Base-by-base conservation (phyloP, 2,888 invertebrate genomes). In the Synanthedon vespiformis region DNA sequence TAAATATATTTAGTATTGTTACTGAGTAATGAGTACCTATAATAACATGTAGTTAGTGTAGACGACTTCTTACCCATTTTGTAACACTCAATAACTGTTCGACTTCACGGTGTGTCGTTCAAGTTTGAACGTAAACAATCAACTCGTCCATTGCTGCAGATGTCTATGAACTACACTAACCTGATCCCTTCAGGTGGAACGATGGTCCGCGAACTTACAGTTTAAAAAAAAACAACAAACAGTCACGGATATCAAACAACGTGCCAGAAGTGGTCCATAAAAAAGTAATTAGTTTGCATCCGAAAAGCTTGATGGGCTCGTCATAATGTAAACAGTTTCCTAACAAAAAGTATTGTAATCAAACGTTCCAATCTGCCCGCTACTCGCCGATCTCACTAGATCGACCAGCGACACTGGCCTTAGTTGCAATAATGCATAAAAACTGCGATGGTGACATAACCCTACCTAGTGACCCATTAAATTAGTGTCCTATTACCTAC, bases 381-480 rank as follows among this genome's bases (percentile, higher is more conserved):
- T 44, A 44, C 44, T 44, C 5, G 44, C 44, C 14, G 44, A 44
- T 44, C 44, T 44, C 44, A 44, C 13, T 44, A 44, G 14, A 13
- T 44, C 13, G 14, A 44, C 44, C 14, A 44, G 13, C n/a, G 14
- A 12, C 44, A 44, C 14, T 41, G 44, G 14, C 44, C 44, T 44
- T 44, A 44, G n/a, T 14, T 44, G 44, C n/a, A 44, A 44, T 44
- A 13, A 13, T 14, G 44, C 13, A 13, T 44, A 44, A 44, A 44
- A 44, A 44, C 13, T 44, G 14, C 18, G 16, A 13, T 18, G 48
- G 57, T 67, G 67, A 66, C 66, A 67, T 65, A 72, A 68, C 68
- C 71, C 62, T 58, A 70, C 59, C 68, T 63, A 68, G 60, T 77
- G 74, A 75, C 74, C 77, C 77, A 74, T 74, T 72, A 79, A 82